A percentile compares a stretch with the other conserved stretches of the same genome.
Conservation (phyloP, 2,113 vertebrate species). For the Martes martes region DNA sequence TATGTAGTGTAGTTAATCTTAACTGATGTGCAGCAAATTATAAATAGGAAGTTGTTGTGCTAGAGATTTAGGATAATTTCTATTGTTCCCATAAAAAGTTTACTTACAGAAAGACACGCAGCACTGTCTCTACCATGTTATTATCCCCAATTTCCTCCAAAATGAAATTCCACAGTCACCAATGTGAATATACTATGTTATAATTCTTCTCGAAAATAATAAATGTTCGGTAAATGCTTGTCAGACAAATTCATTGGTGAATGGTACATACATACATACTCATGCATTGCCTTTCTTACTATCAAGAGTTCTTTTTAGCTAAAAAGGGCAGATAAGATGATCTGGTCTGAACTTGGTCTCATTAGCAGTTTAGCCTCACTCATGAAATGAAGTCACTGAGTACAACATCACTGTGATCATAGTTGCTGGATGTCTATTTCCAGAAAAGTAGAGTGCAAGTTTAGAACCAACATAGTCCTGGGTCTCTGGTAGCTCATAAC, state of each 20-base stretch:
- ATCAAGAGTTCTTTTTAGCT: conserved; percentile 1
- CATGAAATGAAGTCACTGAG: not conserved
- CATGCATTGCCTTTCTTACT: not conserved
- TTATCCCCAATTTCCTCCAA: not conserved
- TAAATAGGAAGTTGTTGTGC: not conserved
- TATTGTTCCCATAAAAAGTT: not conserved
- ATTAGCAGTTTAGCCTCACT: conserved; percentile 7
- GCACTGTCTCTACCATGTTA: not conserved
- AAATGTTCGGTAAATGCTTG: not conserved
- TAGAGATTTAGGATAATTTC: not conserved
- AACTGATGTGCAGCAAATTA: not conserved
- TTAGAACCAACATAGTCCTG: not conserved
- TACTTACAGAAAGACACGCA: not conserved
- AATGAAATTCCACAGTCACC: not conserved
- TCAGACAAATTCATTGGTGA: conserved; percentile 1
- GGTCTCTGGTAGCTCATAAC: not conserved
- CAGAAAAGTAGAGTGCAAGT: not conserved
- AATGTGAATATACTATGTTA: not conserved
- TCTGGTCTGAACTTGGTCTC: not conserved
- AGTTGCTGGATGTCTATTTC: not conserved
- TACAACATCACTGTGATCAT: not conserved
- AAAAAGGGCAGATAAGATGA: conserved; percentile 36
- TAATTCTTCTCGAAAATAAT: not conserved
- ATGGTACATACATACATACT: not conserved
- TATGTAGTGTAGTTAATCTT: not conserved